A percentile compares a stretch with the other conserved stretches of the same genome.
Evolutionary conservation across 2,113 vertebrate genomes (phyloP).

Genomic region (Epinephelus lanceolatus): DNA sequence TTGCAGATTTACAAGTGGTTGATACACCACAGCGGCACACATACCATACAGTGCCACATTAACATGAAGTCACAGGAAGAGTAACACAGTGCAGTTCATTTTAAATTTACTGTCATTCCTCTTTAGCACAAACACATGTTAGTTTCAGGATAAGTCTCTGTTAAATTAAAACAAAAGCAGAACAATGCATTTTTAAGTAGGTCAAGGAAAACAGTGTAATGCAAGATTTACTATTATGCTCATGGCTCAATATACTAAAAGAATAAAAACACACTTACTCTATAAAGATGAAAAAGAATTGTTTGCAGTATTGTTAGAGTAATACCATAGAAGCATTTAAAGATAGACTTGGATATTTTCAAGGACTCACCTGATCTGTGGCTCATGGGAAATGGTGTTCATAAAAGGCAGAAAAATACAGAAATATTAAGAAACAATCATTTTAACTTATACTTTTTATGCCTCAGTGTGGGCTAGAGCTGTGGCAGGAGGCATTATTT

Average conservation of each 20-base stretch:
- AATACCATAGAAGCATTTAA: not conserved
- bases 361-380: not conserved
- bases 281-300: not conserved
- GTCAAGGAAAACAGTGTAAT: not conserved
- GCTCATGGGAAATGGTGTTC: not conserved
- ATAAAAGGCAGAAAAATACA: not conserved
- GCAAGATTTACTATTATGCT: conserved; percentile 12
- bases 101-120: not conserved
- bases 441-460: not conserved
- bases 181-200: not conserved
- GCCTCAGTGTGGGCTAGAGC: too few species aligned
- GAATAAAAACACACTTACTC: not conserved
- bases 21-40: conserved; percentile 25
- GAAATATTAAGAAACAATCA: not conserved
- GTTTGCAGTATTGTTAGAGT: not conserved
- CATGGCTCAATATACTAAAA: not conserved
- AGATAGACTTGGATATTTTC: not conserved
- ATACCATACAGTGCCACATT: not conserved
- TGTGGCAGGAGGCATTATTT: too few species aligned
- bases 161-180: not conserved
- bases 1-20: conserved; percentile 54
- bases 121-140: not conserved
- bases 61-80: not conserved
- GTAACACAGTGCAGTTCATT: not conserved
- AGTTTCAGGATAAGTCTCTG: not conserved